Base-by-base conservation (phyloP, 1,140 invertebrate genomes). In the Tetraneura akinire region DNA sequence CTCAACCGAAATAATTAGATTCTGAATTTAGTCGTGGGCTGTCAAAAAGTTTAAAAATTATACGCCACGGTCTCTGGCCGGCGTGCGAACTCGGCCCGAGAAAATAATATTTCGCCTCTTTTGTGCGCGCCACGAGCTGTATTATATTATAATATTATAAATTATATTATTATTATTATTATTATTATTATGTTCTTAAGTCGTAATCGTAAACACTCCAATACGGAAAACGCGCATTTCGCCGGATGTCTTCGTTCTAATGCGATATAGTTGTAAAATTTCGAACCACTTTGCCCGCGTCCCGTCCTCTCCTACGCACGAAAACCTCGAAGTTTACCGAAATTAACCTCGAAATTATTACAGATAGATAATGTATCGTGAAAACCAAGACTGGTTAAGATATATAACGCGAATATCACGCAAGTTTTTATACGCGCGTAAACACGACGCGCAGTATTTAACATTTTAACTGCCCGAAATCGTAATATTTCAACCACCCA, bases 1-100 rank as follows among this genome's bases (percentile, higher is more conserved):
- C 37, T 32, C 14, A 55, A n/a, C 60, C 29, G 11, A 9, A 60
- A 60, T 78, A 78, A 78, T 78, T 78, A 78, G 55, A 78, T 78
- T 78, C 74, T 62, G 74, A 55, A 62, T 62, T 78, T n/a, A 18
- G 62, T 78, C 37, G 51, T 51, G 11, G 74, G 21, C 74, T 62
- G 74, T 78, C 74, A 78, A 23, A n/a, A 78, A 78, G 74, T 78
- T 78, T 78, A 78, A 78, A 78, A 78, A 78, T 78, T 78, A 78
- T 78, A 62, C 55, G 74, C 55, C n/a, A 76, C 32, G 73, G 73
- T 76, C 73, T 76, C 73, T 57, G 32, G 73, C 26, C 53, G 13
- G 57, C 37, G 73, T 37, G 53, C 55, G n/a, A n/a, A 32, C 32
- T 49, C 66, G 8, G 16, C 47, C 16, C 16, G n/a, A 62, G 74